Evolutionary conservation across 2,797 vertebrate genomes (phyloP).

Genomic region (Fistularia tabacaria): DNA sequence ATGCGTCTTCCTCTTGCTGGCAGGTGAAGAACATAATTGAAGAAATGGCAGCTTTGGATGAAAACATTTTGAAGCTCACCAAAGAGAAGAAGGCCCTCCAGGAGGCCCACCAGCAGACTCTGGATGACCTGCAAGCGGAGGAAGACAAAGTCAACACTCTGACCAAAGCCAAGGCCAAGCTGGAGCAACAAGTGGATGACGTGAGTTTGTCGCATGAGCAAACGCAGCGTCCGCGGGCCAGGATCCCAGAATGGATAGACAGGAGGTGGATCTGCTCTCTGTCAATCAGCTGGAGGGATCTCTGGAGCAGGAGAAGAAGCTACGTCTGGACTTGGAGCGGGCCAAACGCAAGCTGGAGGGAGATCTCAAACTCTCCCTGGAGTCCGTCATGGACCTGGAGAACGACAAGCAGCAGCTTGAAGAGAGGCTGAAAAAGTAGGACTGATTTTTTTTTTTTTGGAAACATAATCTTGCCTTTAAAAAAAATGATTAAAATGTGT

Average conservation of each 20-base stretch:
- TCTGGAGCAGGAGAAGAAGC: constrained; percentile 92
- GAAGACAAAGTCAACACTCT: constrained; percentile 92
- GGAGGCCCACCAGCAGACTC: constrained; percentile 89
- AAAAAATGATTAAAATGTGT: not conserved
- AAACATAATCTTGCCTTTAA: not conserved
- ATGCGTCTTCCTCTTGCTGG: not conserved
- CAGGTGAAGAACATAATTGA: constrained; percentile 94
- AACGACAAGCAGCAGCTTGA: constrained; percentile 92
- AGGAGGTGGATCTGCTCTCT: not conserved
- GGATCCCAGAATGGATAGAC: not conserved
- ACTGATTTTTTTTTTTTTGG: not conserved
- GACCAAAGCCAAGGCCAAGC: constrained; percentile 87
- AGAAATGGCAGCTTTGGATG: constrained; percentile 89
- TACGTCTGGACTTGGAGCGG: constrained; percentile 89
- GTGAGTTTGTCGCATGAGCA: constrained; percentile 67
- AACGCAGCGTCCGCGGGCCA: not conserved
- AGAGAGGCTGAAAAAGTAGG: constrained; percentile 91
- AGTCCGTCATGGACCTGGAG: constrained; percentile 87
- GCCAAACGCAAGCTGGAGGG: constrained; percentile 89
- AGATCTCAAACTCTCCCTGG: constrained; percentile 87
- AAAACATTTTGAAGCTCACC: constrained; percentile 85
- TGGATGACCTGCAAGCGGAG: constrained; percentile 91
- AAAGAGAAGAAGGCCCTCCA: constrained; percentile 93
- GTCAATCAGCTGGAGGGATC: constrained; percentile 84
- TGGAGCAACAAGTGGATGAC: constrained; percentile 95